These are phyloP conservation scores for Pyxicephalus adspersus DNA, from an alignment of 2,113 vertebrate species.

Conservation along the genomic window DNA sequence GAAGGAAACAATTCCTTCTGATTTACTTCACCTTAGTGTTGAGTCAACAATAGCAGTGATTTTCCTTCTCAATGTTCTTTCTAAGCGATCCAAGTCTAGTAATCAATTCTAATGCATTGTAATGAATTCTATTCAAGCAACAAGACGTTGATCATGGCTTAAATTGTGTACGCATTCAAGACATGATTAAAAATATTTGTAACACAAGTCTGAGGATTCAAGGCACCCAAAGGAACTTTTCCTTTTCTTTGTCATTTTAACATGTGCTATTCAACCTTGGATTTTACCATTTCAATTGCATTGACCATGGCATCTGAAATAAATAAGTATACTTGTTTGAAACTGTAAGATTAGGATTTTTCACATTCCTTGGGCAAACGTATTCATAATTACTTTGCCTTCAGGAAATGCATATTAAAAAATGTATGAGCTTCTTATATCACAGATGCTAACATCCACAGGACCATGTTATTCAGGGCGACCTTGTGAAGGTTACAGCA, in stretches of 20 bases:
- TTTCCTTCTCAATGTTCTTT: slow-evolving; percentile 31
- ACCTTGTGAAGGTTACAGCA: slow-evolving; percentile 49
- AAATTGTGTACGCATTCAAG: slow-evolving; percentile 10
- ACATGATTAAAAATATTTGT: slow-evolving; percentile 9
- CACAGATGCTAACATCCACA: slow-evolving; percentile 34
- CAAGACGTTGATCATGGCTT: slow-evolving; percentile 12
- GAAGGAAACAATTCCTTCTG: slow-evolving; percentile 31
- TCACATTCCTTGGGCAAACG: neutral
- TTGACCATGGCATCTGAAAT: slow-evolving; percentile 16
- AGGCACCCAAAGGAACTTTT: neutral
- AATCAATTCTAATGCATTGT: slow-evolving; percentile 38
- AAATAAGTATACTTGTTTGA: slow-evolving; percentile 26
- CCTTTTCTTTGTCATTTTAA: neutral
- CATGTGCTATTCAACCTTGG: neutral
- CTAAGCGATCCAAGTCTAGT: neutral
- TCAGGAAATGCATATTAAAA: slow-evolving; percentile 39
- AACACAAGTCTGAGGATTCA: neutral
- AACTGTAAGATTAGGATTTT: slow-evolving; percentile 7
- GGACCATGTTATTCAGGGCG: neutral
- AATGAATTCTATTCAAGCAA: slow-evolving; percentile 27
- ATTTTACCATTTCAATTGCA: neutral
- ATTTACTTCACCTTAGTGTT: slow-evolving; percentile 26
- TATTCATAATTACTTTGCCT: slow-evolving; percentile 38
- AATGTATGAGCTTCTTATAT: slow-evolving; percentile 38
- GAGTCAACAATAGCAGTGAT: slow-evolving; percentile 26